A percentile compares a stretch with the other conserved stretches of the same genome.
Conservation (phyloP, 2,888 invertebrate species). For the Drosophila algonquin region DNA sequence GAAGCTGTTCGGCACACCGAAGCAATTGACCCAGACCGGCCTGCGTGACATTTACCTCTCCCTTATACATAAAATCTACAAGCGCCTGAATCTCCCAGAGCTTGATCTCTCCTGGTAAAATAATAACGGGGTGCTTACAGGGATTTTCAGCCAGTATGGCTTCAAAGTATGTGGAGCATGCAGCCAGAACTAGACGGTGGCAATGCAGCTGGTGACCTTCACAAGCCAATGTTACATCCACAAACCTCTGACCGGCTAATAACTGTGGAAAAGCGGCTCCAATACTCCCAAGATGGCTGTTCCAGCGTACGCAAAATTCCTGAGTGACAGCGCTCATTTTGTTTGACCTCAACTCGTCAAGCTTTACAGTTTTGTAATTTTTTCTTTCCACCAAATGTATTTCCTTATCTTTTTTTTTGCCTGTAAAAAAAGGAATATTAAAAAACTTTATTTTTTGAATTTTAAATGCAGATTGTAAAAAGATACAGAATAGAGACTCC, state of each 20-base stretch:
- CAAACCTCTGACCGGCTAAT: conserved; percentile 86
- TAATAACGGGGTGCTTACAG: conserved; percentile 92
- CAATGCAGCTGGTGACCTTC: conserved; percentile 92
- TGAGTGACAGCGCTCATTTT: conserved; percentile 70
- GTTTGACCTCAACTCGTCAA: not conserved
- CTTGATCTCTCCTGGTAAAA: conserved; percentile 92
- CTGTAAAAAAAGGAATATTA: not conserved
- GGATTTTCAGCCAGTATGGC: conserved; percentile 91
- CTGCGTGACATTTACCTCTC: conserved; percentile 94
- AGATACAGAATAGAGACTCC: not conserved
- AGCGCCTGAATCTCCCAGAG: conserved; percentile 93
- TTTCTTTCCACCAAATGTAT: not conserved
- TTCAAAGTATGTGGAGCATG: conserved; percentile 93
- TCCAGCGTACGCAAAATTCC: conserved; percentile 84
- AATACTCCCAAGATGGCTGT: conserved; percentile 84
- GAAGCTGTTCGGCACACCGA: conserved; percentile 92
- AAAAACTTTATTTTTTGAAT: not conserved
- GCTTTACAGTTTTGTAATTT: not conserved
- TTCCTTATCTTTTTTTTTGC: conserved; percentile 8
- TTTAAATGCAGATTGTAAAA: not conserved
- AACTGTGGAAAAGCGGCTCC: conserved; percentile 84
- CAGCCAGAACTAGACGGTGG: conserved; percentile 93
- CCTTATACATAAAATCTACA: conserved; percentile 96
- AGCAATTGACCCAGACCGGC: conserved; percentile 92
- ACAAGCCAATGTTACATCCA: conserved; percentile 94